These are phyloP conservation scores for Cephalopterus ornatus DNA, from an alignment of 2,113 vertebrate genomes.

Conservation along the genomic window DNA sequence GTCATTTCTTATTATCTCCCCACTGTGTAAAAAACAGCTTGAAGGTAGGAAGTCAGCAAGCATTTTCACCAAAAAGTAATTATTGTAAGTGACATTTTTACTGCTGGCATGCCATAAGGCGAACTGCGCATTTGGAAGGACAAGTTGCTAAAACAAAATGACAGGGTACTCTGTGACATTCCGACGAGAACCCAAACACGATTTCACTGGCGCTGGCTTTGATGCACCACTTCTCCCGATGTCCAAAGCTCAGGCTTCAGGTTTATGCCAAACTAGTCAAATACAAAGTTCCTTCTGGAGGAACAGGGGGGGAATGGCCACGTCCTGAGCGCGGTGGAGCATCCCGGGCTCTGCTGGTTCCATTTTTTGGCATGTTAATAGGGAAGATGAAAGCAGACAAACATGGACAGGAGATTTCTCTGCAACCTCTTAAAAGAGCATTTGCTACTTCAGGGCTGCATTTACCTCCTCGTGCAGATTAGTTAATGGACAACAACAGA, in stretches of 20 bases:
- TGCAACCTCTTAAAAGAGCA: constrained; percentile 15
- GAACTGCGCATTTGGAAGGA: constrained; percentile 78
- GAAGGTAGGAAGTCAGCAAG: constrained; percentile 88
- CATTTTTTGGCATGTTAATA: background rate
- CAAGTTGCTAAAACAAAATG: constrained; percentile 84
- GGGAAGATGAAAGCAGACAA: background rate
- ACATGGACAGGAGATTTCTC: background rate
- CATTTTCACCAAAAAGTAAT: constrained; percentile 87
- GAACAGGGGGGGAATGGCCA: fast-evolving
- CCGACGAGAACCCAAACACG: constrained; percentile 80
- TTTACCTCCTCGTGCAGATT: background rate
- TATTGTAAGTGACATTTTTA: constrained; percentile 92
- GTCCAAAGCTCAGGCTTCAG: constrained; percentile 55
- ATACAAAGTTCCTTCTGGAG: background rate
- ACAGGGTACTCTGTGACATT: constrained; percentile 84
- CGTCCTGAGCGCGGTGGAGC: background rate
- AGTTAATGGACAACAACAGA: constrained; percentile 35
- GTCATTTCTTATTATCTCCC: constrained; percentile 98
- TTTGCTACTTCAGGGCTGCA: constrained; percentile 4
- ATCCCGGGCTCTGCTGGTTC: background rate
- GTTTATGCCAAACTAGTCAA: background rate
- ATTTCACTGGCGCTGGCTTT: constrained; percentile 68
- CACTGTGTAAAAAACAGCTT: constrained; percentile 92
- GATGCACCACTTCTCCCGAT: constrained; percentile 49
- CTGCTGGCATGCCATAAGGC: constrained; percentile 86